Evolutionary conservation across 2,113 vertebrate genomes (phyloP).

Genomic region (Tupaia chinensis): DNA sequence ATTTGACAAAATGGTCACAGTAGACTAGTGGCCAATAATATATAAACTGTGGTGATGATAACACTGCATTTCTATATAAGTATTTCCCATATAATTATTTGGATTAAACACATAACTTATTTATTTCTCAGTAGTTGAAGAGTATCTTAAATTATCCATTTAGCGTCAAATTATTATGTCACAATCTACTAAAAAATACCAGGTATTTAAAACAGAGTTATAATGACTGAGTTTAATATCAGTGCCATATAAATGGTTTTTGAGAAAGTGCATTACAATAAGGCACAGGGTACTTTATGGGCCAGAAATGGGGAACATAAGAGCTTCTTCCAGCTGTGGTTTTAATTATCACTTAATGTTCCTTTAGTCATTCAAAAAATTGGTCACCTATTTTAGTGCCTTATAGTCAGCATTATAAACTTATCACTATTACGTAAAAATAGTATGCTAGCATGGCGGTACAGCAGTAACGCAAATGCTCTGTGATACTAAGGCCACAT

Average conservation of each 20-base stretch:
- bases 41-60: neutral
- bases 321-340: neutral
- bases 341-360: neutral
- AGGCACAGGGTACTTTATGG: neutral
- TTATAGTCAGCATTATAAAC: conserved; percentile 2
- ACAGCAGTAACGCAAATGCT: too few relatives aligned
- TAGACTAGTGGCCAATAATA: neutral
- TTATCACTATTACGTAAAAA: neutral
- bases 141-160: neutral
- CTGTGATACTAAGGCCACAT: too few relatives aligned
- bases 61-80: neutral
- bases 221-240: neutral
- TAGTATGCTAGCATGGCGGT: too few relatives aligned
- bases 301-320: neutral
- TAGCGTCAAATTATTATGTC: neutral
- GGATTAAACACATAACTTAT: neutral
- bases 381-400: neutral
- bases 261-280: neutral
- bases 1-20: neutral
- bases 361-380: neutral
- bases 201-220: neutral
- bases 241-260: neutral
- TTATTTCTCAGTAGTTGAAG: neutral
- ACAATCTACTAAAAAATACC: neutral
- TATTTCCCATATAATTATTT: neutral